These are phyloP conservation scores for Amblyopsis hoosieri DNA, from an alignment of 2,797 vertebrate genomes.

Conservation along the genomic window DNA sequence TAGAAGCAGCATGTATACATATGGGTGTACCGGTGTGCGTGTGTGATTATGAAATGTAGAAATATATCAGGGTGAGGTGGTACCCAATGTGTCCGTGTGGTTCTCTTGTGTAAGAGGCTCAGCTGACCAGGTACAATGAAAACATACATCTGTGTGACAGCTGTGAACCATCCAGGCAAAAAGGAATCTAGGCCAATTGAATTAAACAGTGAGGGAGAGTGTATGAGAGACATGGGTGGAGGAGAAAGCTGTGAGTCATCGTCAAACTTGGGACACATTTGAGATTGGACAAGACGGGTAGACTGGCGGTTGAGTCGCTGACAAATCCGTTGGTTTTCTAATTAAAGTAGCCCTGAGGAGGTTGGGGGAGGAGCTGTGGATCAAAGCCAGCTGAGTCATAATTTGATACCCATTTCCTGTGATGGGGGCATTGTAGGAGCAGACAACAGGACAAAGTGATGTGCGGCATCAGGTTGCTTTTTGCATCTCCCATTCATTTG, in stretches of 20 bases:
- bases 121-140: conserved; percentile 64
- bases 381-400: conserved; percentile 67
- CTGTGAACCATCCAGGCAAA: conserved; percentile 30
- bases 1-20: conserved; percentile 63
- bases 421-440: conserved; percentile 50
- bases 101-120: conserved; percentile 19
- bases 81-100: conserved; percentile 8
- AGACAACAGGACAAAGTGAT: conserved; percentile 35
- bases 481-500: conserved; percentile 25
- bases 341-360: conserved; percentile 60
- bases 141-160: conserved; percentile 57
- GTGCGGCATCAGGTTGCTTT: conserved; percentile 41
- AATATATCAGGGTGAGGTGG: conserved; percentile 43
- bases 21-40: conserved; percentile 29
- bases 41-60: conserved; percentile 32
- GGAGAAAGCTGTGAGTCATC: conserved; percentile 74
- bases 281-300: conserved; percentile 12
- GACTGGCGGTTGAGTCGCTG: conserved; percentile 31
- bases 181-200: conserved; percentile 48
- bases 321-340: conserved; percentile 61
- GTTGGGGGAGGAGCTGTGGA: conserved; percentile 29
- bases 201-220: conserved; percentile 45
- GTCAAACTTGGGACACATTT: conserved; percentile 53
- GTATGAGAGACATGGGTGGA: conserved; percentile 58
- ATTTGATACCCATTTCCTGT: conserved; percentile 70